These are phyloP conservation scores for Chelonoidis abingdonii DNA, from an alignment of 2,113 vertebrate genomes.

Conservation along the genomic window DNA sequence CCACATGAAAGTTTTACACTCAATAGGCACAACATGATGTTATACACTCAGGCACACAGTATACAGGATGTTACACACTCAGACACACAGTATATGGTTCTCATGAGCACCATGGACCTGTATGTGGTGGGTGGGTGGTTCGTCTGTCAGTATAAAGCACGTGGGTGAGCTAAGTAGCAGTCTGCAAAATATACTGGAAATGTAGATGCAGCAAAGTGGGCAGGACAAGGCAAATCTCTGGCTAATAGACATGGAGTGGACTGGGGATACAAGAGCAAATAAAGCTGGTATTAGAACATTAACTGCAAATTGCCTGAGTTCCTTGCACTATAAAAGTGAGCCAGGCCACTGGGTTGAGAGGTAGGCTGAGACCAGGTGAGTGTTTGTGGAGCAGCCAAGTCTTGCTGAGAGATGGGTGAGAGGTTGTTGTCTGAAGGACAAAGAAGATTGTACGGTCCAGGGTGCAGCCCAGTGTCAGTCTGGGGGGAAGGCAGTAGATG, in stretches of 20 bases:
- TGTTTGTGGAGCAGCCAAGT: neutral
- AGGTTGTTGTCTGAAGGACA: neutral
- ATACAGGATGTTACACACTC: neutral
- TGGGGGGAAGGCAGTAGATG: neutral
- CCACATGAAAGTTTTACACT: too few relatives aligned
- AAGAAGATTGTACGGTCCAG: neutral
- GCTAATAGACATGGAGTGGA: neutral
- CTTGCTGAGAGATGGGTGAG: neutral
- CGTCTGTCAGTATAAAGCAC: neutral
- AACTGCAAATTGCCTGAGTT: neutral
- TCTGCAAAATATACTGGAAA: neutral
- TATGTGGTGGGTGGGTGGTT: neutral
- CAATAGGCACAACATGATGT: neutral
- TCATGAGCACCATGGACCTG: neutral
- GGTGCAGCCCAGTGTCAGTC: neutral
- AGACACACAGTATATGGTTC: neutral
- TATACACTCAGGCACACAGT: neutral
- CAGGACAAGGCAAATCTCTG: neutral
- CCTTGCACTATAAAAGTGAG: neutral
- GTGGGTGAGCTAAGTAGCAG: neutral
- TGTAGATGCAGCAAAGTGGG: neutral
- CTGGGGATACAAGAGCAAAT: neutral
- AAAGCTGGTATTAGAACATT: neutral
- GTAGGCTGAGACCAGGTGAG: neutral
- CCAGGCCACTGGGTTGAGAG: neutral